Conservation (phyloP, 2,888 invertebrate species). For the Philopedon plagiatum region DNA sequence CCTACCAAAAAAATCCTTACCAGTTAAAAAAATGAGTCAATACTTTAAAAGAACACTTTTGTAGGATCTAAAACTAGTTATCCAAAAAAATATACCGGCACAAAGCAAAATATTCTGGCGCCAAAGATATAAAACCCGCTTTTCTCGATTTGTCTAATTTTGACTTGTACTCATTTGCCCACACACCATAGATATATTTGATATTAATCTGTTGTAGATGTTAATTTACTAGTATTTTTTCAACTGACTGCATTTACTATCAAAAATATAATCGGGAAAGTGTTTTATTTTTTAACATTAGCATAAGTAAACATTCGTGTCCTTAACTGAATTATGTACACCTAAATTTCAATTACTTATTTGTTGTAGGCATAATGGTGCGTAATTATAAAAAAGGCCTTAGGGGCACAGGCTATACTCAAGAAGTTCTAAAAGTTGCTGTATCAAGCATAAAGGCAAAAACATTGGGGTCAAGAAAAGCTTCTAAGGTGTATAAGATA, state of each 20-base stretch:
- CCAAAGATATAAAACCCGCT: no score
- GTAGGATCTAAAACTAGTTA: no score
- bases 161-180: no score
- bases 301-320: not conserved
- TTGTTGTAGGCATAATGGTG: not conserved
- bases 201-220: no score
- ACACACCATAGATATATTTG: no score
- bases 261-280: not conserved
- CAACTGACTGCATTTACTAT: not conserved
- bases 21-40: no score
- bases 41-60: no score
- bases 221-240: no score
- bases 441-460: not conserved
- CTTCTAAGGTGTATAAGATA: not conserved
- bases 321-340: not conserved
- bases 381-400: slow-evolving; percentile 2
- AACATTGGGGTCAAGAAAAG: not conserved
- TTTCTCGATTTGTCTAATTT: no score
- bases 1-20: no score
- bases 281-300: not conserved
- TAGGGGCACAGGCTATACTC: not conserved
- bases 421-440: not conserved
- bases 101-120: no score
- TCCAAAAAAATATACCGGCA: no score
- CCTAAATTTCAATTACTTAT: not conserved